Percentiles rank a stretch among this genome's conserved stretches.
phyloP scores from a whole-genome alignment of 2,113 vertebrate species.

The human region GRCh38 chr11:79629501-79630000 shows the following conservation, averaged over 20 bases:
- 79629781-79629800: background rate
- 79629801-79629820: slow-evolving; percentile 14
- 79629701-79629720: background rate
- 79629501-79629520: background rate
- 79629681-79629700: background rate
- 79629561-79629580: slow-evolving; percentile 75
- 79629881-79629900: slow-evolving; percentile 4
- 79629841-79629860: background rate
- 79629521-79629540: background rate
- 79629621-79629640: slow-evolving; percentile 79
- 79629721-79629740: background rate
- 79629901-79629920: background rate
- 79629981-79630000: background rate
- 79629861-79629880: background rate
- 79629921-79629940: background rate
- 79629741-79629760: background rate
- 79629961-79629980: background rate
- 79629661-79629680: slow-evolving; percentile 13
- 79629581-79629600: slow-evolving; percentile 74
- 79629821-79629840: background rate
- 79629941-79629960: background rate
- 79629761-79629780: slow-evolving; percentile 3
- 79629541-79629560: slow-evolving; percentile 52
- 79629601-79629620: slow-evolving; percentile 73
- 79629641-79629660: slow-evolving; percentile 73